These are phyloP conservation scores for Dryobota labecula DNA, from an alignment of 2,888 invertebrate species.

Conservation along the genomic window DNA sequence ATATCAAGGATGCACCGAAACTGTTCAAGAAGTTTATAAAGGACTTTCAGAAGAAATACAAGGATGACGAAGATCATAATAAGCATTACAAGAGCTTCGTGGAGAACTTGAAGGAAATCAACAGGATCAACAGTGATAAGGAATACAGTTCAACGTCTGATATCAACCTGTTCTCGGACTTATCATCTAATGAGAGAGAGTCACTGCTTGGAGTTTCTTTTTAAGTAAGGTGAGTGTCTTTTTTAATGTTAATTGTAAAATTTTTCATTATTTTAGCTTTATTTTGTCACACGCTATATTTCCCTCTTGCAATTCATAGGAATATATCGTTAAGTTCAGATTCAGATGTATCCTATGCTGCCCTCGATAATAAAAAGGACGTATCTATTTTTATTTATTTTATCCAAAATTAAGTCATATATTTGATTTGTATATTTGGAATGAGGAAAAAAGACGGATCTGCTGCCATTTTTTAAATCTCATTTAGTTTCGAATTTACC, in stretches of 20 bases:
- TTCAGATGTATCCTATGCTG: neutral
- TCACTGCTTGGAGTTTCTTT: constrained; percentile 14
- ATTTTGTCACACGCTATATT: neutral
- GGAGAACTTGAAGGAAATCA: constrained; percentile 77
- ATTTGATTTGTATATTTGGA: too few relatives aligned
- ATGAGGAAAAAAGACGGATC: too few relatives aligned
- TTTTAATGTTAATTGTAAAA: neutral
- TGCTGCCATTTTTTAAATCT: too few relatives aligned
- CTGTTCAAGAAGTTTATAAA: constrained; percentile 75
- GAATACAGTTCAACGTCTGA: constrained; percentile 65
- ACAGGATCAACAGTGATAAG: constrained; percentile 71
- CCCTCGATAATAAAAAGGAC: too few relatives aligned
- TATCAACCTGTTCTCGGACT: constrained; percentile 81
- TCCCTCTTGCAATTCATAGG: neutral
- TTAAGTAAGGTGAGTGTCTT: constrained; percentile 30
- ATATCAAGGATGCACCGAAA: constrained; percentile 74
- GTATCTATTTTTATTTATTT: too few relatives aligned
- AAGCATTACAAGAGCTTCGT: constrained; percentile 76
- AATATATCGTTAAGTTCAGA: neutral
- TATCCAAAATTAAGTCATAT: too few relatives aligned
- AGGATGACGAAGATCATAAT: constrained; percentile 69
- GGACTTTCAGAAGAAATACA: constrained; percentile 76
- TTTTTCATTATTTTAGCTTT: neutral
- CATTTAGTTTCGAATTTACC: too few relatives aligned
- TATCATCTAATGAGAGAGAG: constrained; percentile 64